Base-by-base conservation (phyloP, 2,888 invertebrate species). In the Sminthurinus aureus region DNA sequence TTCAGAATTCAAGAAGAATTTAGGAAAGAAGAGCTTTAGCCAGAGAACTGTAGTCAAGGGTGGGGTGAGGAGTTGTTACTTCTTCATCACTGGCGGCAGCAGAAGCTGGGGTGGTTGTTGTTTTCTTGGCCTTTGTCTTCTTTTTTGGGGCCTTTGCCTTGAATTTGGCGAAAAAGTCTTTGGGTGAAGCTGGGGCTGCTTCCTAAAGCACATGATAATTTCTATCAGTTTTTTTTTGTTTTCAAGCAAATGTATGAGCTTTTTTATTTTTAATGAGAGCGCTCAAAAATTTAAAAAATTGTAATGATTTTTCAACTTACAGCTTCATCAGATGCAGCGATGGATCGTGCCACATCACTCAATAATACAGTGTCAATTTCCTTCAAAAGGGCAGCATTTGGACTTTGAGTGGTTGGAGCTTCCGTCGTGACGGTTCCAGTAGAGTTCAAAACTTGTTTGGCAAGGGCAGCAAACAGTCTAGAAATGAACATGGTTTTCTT, bases 401-500 rank as follows among this genome's bases (percentile, higher is more conserved):
- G 86, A 76, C 79, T 79, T 11, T 67, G 81, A 22, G 86, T 83
- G 13, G 84, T 81, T n/a, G n/a, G n/a, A n/a, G n/a, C n/a, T n/a
- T n/a, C n/a, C 12, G 84, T 84, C 4, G 84, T 84, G 1, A 74
- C 73, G 3, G 20, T 22, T 66, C 83, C 83, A n/a, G 86, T 85
- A 38, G 85, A 83, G 74, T 87, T 87, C 80, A 88, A 52, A 15
- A 87, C 86, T 15, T 85, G 84, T 52, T 85, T 85, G 0, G 88
- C 88, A 11, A 88, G 71, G 38, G 87, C 87, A 12, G 86, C 84
- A 80, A 88, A 88, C 12, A 88, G 79, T 75, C 87, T 87, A 20
- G 86, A 86, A 67, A 87, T 85, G 79, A 88, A 88, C 84, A 88
- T 82, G 9, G 87, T 84, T 66, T 88, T 88, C 73, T 88, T 86